These are phyloP conservation scores for Elaphurus davidianus DNA, from an alignment of 2,113 vertebrate genomes.

Conservation along the genomic window DNA sequence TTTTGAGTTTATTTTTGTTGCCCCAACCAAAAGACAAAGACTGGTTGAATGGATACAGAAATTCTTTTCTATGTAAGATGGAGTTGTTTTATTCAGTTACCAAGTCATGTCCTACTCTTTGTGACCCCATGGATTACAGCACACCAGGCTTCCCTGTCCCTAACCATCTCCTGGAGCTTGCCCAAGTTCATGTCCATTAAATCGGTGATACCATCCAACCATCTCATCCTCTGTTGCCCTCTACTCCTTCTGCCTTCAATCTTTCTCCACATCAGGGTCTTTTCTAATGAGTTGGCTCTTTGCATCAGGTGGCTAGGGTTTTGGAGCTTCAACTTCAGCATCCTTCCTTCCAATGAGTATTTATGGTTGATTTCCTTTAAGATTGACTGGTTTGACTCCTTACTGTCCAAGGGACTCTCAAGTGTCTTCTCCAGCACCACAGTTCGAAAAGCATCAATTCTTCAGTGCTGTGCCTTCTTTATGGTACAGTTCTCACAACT, in stretches of 20 bases:
- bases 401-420: not conserved
- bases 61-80: not conserved
- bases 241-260: not conserved
- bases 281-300: not conserved
- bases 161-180: not conserved
- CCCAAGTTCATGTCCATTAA: not conserved
- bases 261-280: not conserved
- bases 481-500: not conserved
- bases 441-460: not conserved
- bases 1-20: too few relatives aligned
- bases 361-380: not conserved
- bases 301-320: not conserved
- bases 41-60: not conserved
- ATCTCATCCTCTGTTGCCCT: not conserved
- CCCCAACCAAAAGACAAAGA: too few relatives aligned
- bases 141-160: not conserved
- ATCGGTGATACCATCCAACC: not conserved
- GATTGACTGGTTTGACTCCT: not conserved
- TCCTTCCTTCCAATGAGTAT: not conserved
- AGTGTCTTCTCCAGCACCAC: not conserved
- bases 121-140: not conserved
- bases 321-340: not conserved
- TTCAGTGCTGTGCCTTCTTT: not conserved
- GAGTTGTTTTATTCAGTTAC: not conserved
- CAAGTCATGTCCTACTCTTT: not conserved